Percentiles rank a stretch among this genome's conserved stretches.
These are phyloP conservation scores for Troides helena DNA, from an alignment of 2,888 invertebrate genomes.

Conservation along the genomic window DNA sequence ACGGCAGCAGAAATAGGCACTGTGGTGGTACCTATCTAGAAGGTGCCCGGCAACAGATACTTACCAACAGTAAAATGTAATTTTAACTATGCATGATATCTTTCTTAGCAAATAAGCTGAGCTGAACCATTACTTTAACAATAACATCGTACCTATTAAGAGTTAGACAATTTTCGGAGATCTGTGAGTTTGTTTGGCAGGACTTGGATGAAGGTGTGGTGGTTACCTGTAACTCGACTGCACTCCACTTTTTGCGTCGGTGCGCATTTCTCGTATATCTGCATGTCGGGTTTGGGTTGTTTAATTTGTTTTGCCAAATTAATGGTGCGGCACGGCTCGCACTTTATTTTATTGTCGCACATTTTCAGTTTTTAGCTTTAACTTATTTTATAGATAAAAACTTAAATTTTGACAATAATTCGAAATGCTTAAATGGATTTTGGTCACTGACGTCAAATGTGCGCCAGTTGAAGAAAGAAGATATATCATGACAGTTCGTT, in stretches of 20 bases:
- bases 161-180: background rate
- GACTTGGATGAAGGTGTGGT: background rate
- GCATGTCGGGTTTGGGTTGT: conserved; percentile 65
- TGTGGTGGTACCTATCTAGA: too few relatives aligned
- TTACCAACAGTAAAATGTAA: too few relatives aligned
- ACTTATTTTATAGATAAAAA: conserved; percentile 16
- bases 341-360: conserved; percentile 37
- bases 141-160: too few relatives aligned
- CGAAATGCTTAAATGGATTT: conserved; percentile 4
- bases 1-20: too few relatives aligned
- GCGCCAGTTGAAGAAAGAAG: background rate
- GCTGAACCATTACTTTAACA: too few relatives aligned
- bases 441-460: conserved; percentile 15
- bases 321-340: conserved; percentile 69
- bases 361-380: conserved; percentile 19
- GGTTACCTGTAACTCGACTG: conserved; percentile 50
- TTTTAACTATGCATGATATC: too few relatives aligned
- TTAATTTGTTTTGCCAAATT: conserved; percentile 61
- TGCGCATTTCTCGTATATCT: conserved; percentile 64
- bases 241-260: conserved; percentile 50
- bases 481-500: conserved; percentile 7
- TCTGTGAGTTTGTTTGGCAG: conserved; percentile 1
- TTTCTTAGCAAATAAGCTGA: too few relatives aligned
- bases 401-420: conserved; percentile 22
- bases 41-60: too few relatives aligned